Evolutionary conservation across 1,140 invertebrate genomes (phyloP).

Genomic region (Trinorchestia longiramus): DNA sequence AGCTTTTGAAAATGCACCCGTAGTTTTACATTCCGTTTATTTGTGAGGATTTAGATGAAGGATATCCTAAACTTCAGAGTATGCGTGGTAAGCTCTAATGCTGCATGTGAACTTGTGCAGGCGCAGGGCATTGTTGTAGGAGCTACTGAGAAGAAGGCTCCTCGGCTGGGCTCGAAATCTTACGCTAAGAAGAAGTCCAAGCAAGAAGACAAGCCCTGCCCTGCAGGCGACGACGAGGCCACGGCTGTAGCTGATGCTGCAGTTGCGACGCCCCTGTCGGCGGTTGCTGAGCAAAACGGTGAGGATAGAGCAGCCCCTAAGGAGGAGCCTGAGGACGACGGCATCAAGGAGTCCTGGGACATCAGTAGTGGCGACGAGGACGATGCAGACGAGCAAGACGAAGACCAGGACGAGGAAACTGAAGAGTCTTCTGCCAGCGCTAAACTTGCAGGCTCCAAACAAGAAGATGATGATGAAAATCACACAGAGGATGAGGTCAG

Average conservation of each 20-base stretch:
- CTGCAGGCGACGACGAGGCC: conserved; percentile 71
- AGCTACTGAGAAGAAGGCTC: conserved; percentile 74
- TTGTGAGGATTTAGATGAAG: neutral
- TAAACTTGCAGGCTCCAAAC: conserved; percentile 58
- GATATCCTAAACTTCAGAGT: neutral
- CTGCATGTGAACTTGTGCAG: conserved; percentile 30
- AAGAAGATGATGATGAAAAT: conserved; percentile 58
- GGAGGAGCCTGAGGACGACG: conserved; percentile 69
- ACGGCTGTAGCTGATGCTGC: conserved; percentile 67
- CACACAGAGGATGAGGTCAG: neutral
- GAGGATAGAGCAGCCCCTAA: conserved; percentile 73
- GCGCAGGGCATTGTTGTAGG: conserved; percentile 75
- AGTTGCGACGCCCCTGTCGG: neutral
- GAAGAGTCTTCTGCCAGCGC: conserved; percentile 55
- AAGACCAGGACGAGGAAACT: conserved; percentile 57
- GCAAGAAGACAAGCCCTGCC: conserved; percentile 72
- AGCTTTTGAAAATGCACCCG: neutral
- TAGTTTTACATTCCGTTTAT: neutral
- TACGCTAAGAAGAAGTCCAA: conserved; percentile 76
- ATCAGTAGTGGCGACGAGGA: conserved; percentile 72
- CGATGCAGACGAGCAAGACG: conserved; percentile 60
- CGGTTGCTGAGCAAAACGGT: conserved; percentile 73
- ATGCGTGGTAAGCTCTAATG: neutral
- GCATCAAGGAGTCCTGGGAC: conserved; percentile 87
- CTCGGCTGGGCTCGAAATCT: conserved; percentile 81